Conservation (phyloP, 2,888 invertebrate genomes). For the Crioceris asparagi region DNA sequence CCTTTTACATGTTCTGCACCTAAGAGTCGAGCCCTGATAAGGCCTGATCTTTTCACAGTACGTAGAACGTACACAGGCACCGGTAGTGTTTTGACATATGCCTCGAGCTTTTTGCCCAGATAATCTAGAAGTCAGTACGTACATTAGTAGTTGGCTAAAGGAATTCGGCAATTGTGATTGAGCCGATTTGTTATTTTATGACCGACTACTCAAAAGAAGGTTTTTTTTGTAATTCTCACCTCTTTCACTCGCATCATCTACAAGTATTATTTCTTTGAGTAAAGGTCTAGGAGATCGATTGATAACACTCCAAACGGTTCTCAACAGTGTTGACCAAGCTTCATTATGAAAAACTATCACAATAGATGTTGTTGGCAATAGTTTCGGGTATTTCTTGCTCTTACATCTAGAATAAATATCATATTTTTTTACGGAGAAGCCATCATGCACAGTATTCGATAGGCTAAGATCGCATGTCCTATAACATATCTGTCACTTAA, state of each 20-base stretch:
- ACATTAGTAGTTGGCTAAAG: neutral
- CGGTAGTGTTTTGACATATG: conserved; percentile 76
- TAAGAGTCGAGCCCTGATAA: conserved; percentile 88
- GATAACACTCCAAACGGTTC: conserved; percentile 96
- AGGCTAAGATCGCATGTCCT: too few relatives aligned
- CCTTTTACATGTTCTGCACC: conserved; percentile 91
- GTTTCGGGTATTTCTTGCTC: conserved; percentile 62
- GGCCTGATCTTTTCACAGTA: conserved; percentile 85
- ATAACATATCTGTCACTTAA: too few relatives aligned
- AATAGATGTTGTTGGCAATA: conserved; percentile 87
- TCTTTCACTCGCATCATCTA: conserved; percentile 95
- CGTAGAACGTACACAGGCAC: conserved; percentile 81
- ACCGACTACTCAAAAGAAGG: too few relatives aligned
- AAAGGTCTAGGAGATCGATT: conserved; percentile 82
- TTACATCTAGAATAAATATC: conserved; percentile 64
- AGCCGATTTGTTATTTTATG: too few relatives aligned
- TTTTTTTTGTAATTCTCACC: too few relatives aligned
- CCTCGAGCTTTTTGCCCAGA: conserved; percentile 77
- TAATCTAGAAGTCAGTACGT: conserved; percentile 53
- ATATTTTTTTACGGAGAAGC: too few relatives aligned
- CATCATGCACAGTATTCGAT: too few relatives aligned
- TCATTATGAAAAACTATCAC: conserved; percentile 99
- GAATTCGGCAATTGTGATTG: too few relatives aligned
- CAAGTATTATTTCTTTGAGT: conserved; percentile 89
- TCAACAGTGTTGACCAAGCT: conserved; percentile 91